Evolutionary conservation across 1,140 invertebrate species (phyloP), one percentile per base, ranked within the genome.

Genomic region (Listronotus oregonensis): DNA sequence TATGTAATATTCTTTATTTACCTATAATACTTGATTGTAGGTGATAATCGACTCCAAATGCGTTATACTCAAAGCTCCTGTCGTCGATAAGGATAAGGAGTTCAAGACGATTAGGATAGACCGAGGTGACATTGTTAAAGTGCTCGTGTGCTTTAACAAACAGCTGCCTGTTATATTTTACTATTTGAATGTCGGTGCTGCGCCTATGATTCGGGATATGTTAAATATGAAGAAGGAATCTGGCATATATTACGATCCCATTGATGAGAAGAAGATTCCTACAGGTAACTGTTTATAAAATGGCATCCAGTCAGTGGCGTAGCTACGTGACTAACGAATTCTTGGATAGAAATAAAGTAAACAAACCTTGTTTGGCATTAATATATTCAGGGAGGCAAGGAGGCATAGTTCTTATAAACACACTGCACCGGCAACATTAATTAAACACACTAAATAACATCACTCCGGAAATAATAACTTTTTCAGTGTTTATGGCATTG

Each of bases 161-260:
- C 77, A 79, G 9, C 81, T 90, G 74, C 89, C 90, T 3, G 86
- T 93, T 3, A 79, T 95, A 54, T 93, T 94, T 80, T 84, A 94
- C 71, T 91, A 92, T 71, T 86, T 89, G 21, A 85, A 85, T 58
- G 82, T 83, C 47, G 81, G 77, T 37, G 87, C 86, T 75, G 91
- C 87, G 31, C 80, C 78, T 12, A 84, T 82, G 69, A 86, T 94
- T 64, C 82, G 91, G 63, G 84, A 86, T 75, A 73, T 83, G 15
- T 82, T 95, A 52, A 85, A 86, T 39, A 88, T 92, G 88, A 79
- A 84, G 31, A 83, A 85, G 70, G 85, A 87, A 66, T 64, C 73
- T 86, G 85, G 84, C 64, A 79, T 74, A 12, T 85, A 81, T 73
- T 85, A 84, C 67, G 83, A 87, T 77, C 83, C 85, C 42, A 79